Base-by-base conservation (phyloP, 2,797 vertebrate species). In the Centropyge bicolor region DNA sequence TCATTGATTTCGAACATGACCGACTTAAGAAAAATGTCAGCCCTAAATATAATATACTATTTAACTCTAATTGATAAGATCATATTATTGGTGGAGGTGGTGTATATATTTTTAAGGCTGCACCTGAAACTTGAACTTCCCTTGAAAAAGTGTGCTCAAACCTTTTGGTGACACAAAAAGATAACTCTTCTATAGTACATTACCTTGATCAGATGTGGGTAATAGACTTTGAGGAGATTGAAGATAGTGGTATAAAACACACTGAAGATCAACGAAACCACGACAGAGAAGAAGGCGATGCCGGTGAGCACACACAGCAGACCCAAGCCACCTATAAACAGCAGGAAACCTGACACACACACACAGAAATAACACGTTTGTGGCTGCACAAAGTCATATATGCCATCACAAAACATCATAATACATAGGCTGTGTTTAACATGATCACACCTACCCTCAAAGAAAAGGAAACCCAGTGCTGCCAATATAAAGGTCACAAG, bases 271-370 rank as follows among this genome's bases (percentile, higher is more conserved):
- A 66, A 6, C 0, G 93, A 89, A 46, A 61, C 77, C 69, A 87
- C 13, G 20, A 91, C 1, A 0, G 93, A 88, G 82, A 94, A 87
- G 76, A 92, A 3, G 73, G 79, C 90, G 8, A 94, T 70, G 59
- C 90, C 91, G 0, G 75, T 61, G 65, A 94, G 91, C 11, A 88
- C 74, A 8, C 76, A 86, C 52, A 93, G 86, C 70, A 94, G 88
- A 69, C 65, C 75, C 74, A 89, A 0, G 0, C 82, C 90, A 14
- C 74, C 91, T 3, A 83, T 61, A 20, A 74, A 84, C 88, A 93
- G 31, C 79, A 94, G 67, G 22, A 86, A 79, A 65, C 8, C 93
- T 93, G 54, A 43, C 24, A 55, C 14, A 80, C 38, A 65, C 6
- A 65, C n/a, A 22, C 6, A 70, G 6, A 66, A 8, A 68, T 0